Evolutionary conservation across 2,888 invertebrate genomes (phyloP), one percentile per base, ranked within the genome.

Genomic region (Lepidocyrtinus sp.): DNA sequence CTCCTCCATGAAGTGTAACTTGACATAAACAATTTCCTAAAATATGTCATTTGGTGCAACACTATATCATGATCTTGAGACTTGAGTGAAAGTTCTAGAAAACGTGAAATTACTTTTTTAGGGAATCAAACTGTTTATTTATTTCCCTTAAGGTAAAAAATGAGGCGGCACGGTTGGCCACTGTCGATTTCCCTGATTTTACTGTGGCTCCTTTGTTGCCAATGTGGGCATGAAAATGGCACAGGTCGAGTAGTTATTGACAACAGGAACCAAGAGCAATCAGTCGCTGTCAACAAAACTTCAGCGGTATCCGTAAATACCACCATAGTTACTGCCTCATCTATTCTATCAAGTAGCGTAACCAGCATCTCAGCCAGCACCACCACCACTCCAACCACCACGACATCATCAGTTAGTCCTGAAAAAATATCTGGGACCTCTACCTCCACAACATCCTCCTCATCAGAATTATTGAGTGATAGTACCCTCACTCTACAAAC

Each of bases 171-270:
- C 50, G 81, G 81, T 65, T 70, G 71, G 80, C 61, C 75, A 63
- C 27, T 80, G 75, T 80, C 80, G 80, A 80, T 80, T 69, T 76
- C 76, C 65, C 46, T 83, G n/a, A 36, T 73, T n/a, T 26, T 81
- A 1, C 46, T 83, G 55, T 71, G 76, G 77, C 76, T 75, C 9
- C 26, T 81, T 36, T 83, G 83, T 36, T 83, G 83, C 68, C 72
- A 73, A 25, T 62, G 75, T 75, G 81, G 83, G 36, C 75, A 71
- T 77, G 81, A 69, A 61, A 77, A 59, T 75, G 67, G 55, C 27
- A 64, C 67, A 25, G 45, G 22, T 59, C 67, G n/a, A 36, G 15
- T 25, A 46, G 67, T 67, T 27, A 25, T n/a, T 62, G 70, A 63
- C 50, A 17, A 69, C 26, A 50, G 77, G 71, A 74, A 74, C 65